Evolutionary conservation across 92 coral and sea anemone genomes (phyloP), one percentile per base, ranked within the genome.

Genomic region (Umimayanthus kanabou): DNA sequence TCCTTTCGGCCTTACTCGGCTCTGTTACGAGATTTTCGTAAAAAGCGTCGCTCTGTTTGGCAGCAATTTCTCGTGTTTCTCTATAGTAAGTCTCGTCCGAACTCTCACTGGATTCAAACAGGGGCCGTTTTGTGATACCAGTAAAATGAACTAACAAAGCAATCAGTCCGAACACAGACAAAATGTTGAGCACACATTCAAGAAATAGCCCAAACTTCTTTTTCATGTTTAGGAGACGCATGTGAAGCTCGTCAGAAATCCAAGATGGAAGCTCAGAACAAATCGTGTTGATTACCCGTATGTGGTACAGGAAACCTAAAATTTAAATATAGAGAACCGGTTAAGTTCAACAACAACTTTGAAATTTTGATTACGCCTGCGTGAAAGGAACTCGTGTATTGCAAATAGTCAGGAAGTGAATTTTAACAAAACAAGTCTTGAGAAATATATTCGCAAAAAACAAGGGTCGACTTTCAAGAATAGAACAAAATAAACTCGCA

Each of bases 131-230:
- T 37, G 49, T 22, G 37, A 83, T 29, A 15, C 87, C 78, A 26
- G 42, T 29, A 15, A n/a, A 15, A 73, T 83, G 65, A 83, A 47
- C 29, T 4, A 83, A 14, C 77, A 83, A 73, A 25, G 64, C 4
- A 70, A 70, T 33, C 25, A 83, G 28, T 25, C 87, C 87, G 69
- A 45, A 28, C 3, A 83, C 58, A 7, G 87, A 70, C 28, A 70
- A 26, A 45, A 83, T 6, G 49, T 71, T 83, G 6, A 83, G 45
- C 3, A 83, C 18, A 1, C 15, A 83, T 43, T 70, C 65, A 45
- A 83, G 26, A 40, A 83, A 33, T 43, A 39, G 8, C 28, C 61
- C 20, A 25, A 70, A 25, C 26, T 83, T 83, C 55, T 73, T 83
- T 70, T 70, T 83, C 87, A 47, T 73, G 55, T 30, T 67, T 2